phyloP scores from a whole-genome alignment of 2,797 vertebrate species.

The Myotis pilosus region DNA sequence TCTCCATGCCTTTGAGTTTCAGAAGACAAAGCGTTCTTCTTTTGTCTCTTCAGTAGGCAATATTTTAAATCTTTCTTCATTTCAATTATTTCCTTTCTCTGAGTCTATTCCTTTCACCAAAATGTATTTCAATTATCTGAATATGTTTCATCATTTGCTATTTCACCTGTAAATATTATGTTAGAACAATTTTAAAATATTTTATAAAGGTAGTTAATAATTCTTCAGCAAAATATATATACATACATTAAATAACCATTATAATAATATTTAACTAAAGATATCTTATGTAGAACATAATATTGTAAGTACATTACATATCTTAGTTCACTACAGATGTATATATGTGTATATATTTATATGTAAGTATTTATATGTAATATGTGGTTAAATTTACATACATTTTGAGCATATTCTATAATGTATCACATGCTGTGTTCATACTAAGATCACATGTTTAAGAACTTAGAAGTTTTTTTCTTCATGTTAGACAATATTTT shows the following conservation, averaged over 20 bases:
- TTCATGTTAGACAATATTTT: neutral
- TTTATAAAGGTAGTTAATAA: constrained; percentile 29
- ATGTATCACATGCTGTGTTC: constrained; percentile 13
- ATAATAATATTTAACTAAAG: neutral
- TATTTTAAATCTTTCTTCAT: constrained; percentile 46
- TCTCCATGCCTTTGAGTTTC: neutral
- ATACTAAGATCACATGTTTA: constrained; percentile 28
- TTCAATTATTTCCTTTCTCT: constrained; percentile 7
- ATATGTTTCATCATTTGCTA: neutral
- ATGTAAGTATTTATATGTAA: constrained; percentile 1
- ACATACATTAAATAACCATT: neutral
- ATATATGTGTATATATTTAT: neutral
- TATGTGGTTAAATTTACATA: constrained; percentile 13
- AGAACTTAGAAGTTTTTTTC: constrained; percentile 20
- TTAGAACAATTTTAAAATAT: constrained; percentile 36
- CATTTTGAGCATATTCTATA: neutral
- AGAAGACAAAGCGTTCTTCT: neutral
- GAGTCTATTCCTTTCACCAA: neutral
- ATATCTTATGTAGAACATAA: neutral
- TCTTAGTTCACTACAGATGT: neutral
- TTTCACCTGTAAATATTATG: constrained; percentile 6
- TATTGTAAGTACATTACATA: neutral
- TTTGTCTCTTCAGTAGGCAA: neutral
- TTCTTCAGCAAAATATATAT: constrained; percentile 36
- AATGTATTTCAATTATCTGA: constrained; percentile 39